A percentile compares a stretch with the other conserved stretches of the same genome.
These are phyloP conservation scores for Callionymus lyra DNA, from an alignment of 2,113 vertebrate genomes.

Conservation along the genomic window DNA sequence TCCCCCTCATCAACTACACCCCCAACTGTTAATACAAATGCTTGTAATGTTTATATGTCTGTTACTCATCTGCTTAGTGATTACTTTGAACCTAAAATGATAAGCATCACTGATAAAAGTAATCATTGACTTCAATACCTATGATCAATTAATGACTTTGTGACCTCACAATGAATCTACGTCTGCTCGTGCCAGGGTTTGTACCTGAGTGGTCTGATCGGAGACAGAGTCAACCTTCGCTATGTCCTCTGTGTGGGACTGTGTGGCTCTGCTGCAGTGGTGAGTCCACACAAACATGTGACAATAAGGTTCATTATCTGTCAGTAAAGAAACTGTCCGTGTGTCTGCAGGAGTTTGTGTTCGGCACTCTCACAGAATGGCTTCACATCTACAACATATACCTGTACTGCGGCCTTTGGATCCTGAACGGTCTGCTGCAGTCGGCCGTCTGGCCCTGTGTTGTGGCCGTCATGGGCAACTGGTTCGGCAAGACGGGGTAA, in stretches of 20 bases:
- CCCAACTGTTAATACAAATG: too few relatives aligned
- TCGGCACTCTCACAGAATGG: conserved; percentile 90
- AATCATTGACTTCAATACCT: too few relatives aligned
- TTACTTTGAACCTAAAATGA: too few relatives aligned
- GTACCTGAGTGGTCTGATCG: conserved; percentile 84
- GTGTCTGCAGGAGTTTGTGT: conserved; percentile 73
- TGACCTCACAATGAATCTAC: neutral
- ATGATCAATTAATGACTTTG: neutral
- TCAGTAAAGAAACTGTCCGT: neutral
- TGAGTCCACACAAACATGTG: conserved; percentile 50
- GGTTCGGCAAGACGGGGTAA: conserved; percentile 93
- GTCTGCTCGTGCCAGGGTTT: conserved; percentile 70
- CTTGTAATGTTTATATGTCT: too few relatives aligned
- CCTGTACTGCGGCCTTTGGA: conserved; percentile 85
- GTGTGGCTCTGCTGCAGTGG: conserved; percentile 88
- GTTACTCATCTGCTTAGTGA: too few relatives aligned
- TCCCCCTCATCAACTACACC: too few relatives aligned
- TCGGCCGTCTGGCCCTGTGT: conserved; percentile 96
- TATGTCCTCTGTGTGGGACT: conserved; percentile 87
- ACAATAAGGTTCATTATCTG: neutral
- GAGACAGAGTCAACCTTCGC: conserved; percentile 86
- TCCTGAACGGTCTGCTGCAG: conserved; percentile 88
- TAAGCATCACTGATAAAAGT: too few relatives aligned
- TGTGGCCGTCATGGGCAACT: conserved; percentile 96
- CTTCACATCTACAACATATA: conserved; percentile 84